Evolutionary conservation across 2,797 vertebrate species (phyloP), one percentile per base, ranked within the genome.

Genomic region (Stomatorhinus walkeri): DNA sequence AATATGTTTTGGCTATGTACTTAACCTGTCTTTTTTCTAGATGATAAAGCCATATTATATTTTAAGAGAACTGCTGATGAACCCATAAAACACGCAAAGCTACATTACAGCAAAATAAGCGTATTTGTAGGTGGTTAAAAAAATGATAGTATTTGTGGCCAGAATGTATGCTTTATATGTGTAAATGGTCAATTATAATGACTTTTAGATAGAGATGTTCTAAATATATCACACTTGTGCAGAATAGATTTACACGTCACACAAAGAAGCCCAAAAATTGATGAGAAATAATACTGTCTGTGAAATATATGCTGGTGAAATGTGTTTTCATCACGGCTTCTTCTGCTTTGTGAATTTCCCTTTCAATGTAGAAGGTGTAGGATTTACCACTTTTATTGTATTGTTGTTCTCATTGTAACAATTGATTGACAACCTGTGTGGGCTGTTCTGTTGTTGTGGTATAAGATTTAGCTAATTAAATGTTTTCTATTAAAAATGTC

Each of bases 401-500:
- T 0, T 52, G 10, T 28, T 10, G 5, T 7, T n/a, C 28, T 72
- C 19, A 61, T 36, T 52, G 48, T 32, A 49, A 85, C 81, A 2
- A 64, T 32, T 52, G 64, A 43, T 87, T 89, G 32, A 56, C 19
- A 89, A 49, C 49, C 64, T 76, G 64, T 32, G 56, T 16, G 52
- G 81, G 4, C 52, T 51, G 12, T 87, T 51, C 36, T 43, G 19
- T 32, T 48, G 46, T 52, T 24, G 22, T 86, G 12, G 32, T 54
- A n/a, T 49, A 89, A 40, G n/a, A 43, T 22, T 12, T 76, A 22
- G 24, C 48, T 72, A 89, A 72, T 89, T 86, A 89, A 89, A 12
- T 88, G 52, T n/a, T 32, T 72, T 52, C 51, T 72, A 59, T 14
- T 72, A 10, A 14, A 40, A 85, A 59, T 49, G 59, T 79, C 22